Evolutionary conservation across 2,888 invertebrate genomes (phyloP).

Genomic region (Leistus spinibarbis): DNA sequence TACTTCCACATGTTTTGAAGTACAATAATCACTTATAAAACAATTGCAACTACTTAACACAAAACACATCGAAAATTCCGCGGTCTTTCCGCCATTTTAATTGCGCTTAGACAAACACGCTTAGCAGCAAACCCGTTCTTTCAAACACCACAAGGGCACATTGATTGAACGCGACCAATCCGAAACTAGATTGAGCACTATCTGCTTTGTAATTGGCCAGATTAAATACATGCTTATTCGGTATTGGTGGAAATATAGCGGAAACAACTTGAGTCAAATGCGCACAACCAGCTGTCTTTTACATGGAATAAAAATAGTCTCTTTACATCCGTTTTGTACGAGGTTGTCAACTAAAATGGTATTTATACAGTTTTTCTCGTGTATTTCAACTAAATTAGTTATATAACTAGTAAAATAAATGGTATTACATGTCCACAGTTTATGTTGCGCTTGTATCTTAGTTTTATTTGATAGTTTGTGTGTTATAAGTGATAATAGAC

Average conservation of each 20-base stretch:
- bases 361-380: slow-evolving; percentile 6
- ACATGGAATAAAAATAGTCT: slow-evolving; percentile 31
- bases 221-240: too few species aligned
- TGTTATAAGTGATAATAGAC: neutral
- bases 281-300: slow-evolving; percentile 9
- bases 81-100: neutral
- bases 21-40: neutral
- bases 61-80: neutral
- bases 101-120: neutral
- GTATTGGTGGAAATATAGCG: neutral
- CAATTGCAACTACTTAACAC: neutral
- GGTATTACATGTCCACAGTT: neutral
- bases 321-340: slow-evolving; percentile 35
- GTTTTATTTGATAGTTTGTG: neutral
- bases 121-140: neutral
- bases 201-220: neutral
- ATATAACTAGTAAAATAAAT: neutral
- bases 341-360: slow-evolving; percentile 36
- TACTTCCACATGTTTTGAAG: neutral
- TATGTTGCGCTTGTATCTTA: neutral
- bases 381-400: neutral
- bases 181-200: too few species aligned
- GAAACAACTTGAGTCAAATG: neutral
- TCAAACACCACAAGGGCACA: neutral
- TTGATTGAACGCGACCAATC: too few species aligned